These are phyloP conservation scores for Drosophila villosipedis DNA, from an alignment of 2,888 invertebrate genomes.

Conservation along the genomic window DNA sequence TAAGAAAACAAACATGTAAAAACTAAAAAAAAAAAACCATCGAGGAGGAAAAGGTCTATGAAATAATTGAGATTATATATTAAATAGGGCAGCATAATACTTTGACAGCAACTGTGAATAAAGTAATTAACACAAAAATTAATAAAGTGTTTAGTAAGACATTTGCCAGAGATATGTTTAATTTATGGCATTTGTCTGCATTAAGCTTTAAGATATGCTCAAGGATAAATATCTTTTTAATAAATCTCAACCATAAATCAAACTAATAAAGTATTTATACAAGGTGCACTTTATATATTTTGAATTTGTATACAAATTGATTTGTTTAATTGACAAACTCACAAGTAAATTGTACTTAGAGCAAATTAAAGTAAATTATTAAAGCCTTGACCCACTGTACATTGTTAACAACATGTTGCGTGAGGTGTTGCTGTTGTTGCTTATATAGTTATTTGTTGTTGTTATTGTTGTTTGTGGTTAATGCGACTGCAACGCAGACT, in stretches of 20 bases:
- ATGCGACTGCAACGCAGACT: slow-evolving; percentile 46
- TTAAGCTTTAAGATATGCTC: too few species aligned
- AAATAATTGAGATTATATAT: not conserved
- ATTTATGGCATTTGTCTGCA: too few species aligned
- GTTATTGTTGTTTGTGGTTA: slow-evolving; percentile 47
- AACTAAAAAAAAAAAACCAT: not conserved
- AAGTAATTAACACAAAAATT: not conserved
- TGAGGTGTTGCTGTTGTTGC: slow-evolving; percentile 65
- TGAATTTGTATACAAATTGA: not conserved
- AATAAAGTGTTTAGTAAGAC: not conserved
- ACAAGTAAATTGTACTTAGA: not conserved
- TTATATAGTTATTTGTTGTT: slow-evolving; percentile 23
- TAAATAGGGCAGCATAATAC: not conserved
- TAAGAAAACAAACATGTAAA: not conserved
- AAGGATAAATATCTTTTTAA: not conserved
- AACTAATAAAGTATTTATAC: not conserved
- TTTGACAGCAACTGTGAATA: not conserved
- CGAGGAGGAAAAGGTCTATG: fast-evolving
- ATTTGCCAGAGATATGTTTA: not conserved
- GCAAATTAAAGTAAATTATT: not conserved
- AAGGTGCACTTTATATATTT: not conserved
- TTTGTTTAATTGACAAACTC: not conserved
- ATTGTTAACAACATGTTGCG: slow-evolving; percentile 70
- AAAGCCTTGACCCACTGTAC: slow-evolving; percentile 29
- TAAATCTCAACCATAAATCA: not conserved